Evolutionary conservation across 2,888 invertebrate genomes (phyloP), one percentile per base, ranked within the genome.

Genomic region (Drosophila engyochracea): DNA sequence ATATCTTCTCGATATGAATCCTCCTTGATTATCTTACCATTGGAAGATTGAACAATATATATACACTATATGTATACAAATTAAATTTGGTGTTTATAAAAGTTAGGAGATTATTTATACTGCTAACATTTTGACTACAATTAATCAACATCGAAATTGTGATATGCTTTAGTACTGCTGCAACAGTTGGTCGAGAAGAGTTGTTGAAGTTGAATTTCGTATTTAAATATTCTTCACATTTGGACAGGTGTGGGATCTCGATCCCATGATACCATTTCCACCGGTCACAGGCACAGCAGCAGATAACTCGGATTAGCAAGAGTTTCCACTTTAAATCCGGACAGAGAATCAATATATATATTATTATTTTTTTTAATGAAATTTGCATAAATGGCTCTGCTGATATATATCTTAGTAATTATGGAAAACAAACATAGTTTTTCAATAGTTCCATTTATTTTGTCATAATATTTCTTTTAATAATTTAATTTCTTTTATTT

Each of bases 211-310:
- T 16, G 10, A 14, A 22, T 14, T 22, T 35, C 10, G 14, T 16
- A 22, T 22, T 35, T 35, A 33, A n/a, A 22, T 16, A 28, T 35
- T 86, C 89, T 80, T 87, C 85, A 85, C 87, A 85, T 4, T 14
- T 35, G n/a, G 31, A 2, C 25, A 96, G 96, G 94, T 94, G 66
- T 97, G 96, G 96, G 96, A 96, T 89, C 95, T 95, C 79, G 96
- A 97, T 92, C 96, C 97, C 1, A 96, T 96, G 96, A 96, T 97
- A 74, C 96, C 97, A 0, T 97, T 97, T 90, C 96, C 96, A 83
- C 97, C 97, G 0, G 96, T 96, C 0, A 94, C 96, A 92, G 4
- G 74, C 86, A 37, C 92, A 89, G 68, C 91, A 94, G 0, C 88
- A 93, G 30, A 94, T 96, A 25, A 95, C 95, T 0, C 90, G 93